A percentile compares a stretch with the other conserved stretches of the same genome.
Evolutionary conservation across 2,113 vertebrate genomes (phyloP).

Genomic region (Myanophis thanlyinensis): DNA sequence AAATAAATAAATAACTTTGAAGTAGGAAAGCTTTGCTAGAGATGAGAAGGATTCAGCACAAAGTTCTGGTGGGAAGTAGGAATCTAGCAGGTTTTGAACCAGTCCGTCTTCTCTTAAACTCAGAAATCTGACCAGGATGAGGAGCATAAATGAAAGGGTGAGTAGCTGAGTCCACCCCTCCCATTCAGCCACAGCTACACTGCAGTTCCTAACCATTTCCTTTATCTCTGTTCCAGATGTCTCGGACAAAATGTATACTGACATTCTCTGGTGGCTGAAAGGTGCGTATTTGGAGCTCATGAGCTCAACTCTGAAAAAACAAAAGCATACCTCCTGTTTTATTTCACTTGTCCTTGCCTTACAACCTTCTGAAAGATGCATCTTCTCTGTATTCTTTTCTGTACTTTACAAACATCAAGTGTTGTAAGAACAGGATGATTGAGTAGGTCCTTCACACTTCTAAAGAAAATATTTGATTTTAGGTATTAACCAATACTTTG

Average conservation of each 20-base stretch:
- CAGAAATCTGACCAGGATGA: not conserved
- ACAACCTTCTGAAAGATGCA: not conserved
- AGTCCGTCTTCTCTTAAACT: not conserved
- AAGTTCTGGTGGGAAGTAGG: not conserved
- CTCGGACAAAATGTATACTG: slow-evolving; percentile 35
- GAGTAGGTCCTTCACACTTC: not conserved
- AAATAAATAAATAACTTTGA: not conserved
- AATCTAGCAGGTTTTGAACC: not conserved
- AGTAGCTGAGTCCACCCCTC: not conserved
- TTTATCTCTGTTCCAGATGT: slow-evolving; percentile 32
- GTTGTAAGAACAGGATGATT: not conserved
- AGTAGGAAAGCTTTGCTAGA: not conserved
- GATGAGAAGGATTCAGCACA: not conserved
- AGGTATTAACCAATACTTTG: not conserved
- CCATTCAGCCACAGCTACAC: not conserved
- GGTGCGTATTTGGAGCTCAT: slow-evolving; percentile 35
- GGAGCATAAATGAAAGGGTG: not conserved
- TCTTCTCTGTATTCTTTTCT: not conserved
- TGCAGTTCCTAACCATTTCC: slow-evolving; percentile 16
- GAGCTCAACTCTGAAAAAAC: not conserved
- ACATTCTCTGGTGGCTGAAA: slow-evolving; percentile 54
- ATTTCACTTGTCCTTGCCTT: not conserved
- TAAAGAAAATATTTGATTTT: not conserved
- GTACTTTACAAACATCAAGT: not conserved
- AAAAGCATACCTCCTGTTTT: not conserved